Conservation (phyloP, 1,140 invertebrate genomes). For the Formica selysi region DNA sequence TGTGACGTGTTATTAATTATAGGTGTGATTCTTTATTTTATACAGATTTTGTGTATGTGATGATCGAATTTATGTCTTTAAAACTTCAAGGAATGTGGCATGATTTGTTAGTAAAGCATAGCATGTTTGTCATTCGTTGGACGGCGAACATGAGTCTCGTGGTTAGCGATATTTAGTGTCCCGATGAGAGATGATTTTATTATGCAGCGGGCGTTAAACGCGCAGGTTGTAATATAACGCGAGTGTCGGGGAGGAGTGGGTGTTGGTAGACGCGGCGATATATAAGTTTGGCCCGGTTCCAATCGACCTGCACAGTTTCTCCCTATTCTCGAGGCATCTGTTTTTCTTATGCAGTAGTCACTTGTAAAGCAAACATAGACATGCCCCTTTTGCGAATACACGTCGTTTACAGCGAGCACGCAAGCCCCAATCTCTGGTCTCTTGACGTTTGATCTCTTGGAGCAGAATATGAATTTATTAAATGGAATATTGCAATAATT, state of each 20-base stretch:
- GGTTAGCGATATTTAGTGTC: slow-evolving; percentile 53
- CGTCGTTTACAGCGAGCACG: not conserved
- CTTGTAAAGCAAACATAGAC: slow-evolving; percentile 64
- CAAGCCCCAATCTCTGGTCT: not conserved
- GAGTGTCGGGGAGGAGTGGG: not conserved
- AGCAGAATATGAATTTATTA: not conserved
- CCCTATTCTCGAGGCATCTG: slow-evolving; percentile 78
- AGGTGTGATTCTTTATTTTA: too few relatives aligned
- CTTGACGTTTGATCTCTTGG: not conserved
- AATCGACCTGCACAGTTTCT: slow-evolving; percentile 75
- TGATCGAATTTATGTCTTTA: not conserved
- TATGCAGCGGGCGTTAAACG: slow-evolving; percentile 66
- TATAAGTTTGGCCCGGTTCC: slow-evolving; percentile 80
- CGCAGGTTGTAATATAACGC: slow-evolving; percentile 59
- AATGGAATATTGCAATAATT: not conserved
- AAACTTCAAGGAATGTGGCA: not conserved
- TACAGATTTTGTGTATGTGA: not conserved
- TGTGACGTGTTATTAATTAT: too few relatives aligned
- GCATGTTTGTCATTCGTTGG: slow-evolving; percentile 40
- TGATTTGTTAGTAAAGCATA: slow-evolving; percentile 40
- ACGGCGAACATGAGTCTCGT: slow-evolving; percentile 21
- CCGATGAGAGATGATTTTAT: slow-evolving; percentile 66
- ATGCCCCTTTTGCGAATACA: slow-evolving; percentile 39
- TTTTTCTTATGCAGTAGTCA: slow-evolving; percentile 70
- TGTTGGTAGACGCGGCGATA: slow-evolving; percentile 58